Evolutionary conservation across 2,113 vertebrate genomes (phyloP).

Genomic region (Ceuthmochares aereus): DNA sequence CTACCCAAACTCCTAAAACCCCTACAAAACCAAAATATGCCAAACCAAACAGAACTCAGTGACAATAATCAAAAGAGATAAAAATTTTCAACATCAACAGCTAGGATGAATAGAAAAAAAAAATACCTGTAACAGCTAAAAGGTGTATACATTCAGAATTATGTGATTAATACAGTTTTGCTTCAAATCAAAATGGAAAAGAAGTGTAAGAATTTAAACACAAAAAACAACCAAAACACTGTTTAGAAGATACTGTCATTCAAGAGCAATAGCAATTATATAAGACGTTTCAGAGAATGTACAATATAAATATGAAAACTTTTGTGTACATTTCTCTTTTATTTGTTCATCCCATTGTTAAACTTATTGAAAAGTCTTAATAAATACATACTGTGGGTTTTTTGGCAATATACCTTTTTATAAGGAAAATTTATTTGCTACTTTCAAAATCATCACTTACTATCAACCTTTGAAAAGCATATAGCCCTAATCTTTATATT

Average conservation of each 20-base stretch:
- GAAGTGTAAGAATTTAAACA: neutral
- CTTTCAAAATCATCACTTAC: neutral
- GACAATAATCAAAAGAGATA: neutral
- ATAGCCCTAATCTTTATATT: neutral
- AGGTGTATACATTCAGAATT: fast-evolving
- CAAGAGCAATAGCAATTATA: neutral
- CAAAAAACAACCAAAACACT: neutral
- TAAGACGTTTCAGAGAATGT: neutral
- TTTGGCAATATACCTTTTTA: neutral
- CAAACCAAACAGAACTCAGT: neutral
- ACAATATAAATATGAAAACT: neutral
- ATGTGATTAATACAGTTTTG: neutral
- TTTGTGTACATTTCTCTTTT: neutral
- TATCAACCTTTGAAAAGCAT: neutral
- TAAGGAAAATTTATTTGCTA: neutral
- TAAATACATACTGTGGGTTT: neutral
- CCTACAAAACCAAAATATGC: fast-evolving
- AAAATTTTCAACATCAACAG: neutral
- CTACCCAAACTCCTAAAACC: neutral
- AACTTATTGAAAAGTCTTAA: neutral
- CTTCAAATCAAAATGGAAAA: neutral
- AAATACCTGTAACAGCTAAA: neutral
- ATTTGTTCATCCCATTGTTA: neutral
- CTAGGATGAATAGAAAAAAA: neutral
- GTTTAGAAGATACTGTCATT: neutral